phyloP scores from a whole-genome alignment of 2,113 vertebrate genomes.

The Bubalus kerabau region DNA sequence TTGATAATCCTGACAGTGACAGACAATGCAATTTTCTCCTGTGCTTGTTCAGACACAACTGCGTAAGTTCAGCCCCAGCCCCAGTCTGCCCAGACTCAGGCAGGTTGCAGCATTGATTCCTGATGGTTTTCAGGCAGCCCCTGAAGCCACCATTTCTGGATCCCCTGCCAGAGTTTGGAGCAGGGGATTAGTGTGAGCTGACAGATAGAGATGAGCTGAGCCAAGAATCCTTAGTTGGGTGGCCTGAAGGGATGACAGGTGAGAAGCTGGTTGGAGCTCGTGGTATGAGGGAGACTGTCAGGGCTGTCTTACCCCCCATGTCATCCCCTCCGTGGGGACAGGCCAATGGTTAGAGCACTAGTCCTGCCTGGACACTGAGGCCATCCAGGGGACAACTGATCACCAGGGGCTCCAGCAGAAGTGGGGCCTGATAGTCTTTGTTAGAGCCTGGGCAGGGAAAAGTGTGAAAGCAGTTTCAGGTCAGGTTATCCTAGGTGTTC shows the following conservation, averaged over 20 bases:
- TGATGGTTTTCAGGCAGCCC: constrained; percentile 12
- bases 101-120: not conserved
- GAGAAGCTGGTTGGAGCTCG: not conserved
- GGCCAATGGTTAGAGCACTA: not conserved
- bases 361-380: not conserved
- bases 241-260: fast-evolving
- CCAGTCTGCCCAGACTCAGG: not conserved
- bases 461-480: not conserved
- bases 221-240: not conserved
- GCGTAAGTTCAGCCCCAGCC: not conserved
- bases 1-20: constrained; percentile 40
- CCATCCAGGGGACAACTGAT: not conserved
- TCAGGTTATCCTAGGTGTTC: not conserved
- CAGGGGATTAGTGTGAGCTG: not conserved
- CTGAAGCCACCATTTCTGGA: not conserved
- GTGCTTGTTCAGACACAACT: not conserved
- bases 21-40: constrained; percentile 40
- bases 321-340: not conserved
- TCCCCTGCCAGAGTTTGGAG: not conserved
- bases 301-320: not conserved
- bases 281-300: not conserved
- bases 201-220: not conserved
- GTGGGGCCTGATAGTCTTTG: not conserved
- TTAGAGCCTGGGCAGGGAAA: not conserved
- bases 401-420: not conserved